Evolutionary conservation across 2,888 invertebrate species (phyloP).

Genomic region (Ischnus inquisitorius): DNA sequence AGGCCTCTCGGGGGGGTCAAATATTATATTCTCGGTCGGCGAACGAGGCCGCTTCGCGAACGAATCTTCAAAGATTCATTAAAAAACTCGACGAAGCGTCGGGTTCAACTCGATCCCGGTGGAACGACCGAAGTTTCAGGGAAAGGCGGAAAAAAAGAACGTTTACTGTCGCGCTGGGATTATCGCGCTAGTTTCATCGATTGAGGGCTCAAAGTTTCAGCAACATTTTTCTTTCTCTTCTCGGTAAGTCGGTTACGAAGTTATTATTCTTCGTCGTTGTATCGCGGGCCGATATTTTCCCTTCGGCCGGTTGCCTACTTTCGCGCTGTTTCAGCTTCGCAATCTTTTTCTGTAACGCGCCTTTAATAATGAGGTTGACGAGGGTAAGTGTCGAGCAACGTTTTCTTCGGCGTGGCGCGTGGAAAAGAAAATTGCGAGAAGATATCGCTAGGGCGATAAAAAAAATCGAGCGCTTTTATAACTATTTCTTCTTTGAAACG

Average conservation of each 20-base stretch:
- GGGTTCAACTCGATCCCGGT: background rate
- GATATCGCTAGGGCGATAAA: background rate
- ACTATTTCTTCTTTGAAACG: background rate
- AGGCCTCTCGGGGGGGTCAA: slow-evolving; percentile 46
- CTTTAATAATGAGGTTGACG: background rate
- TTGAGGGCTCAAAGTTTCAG: background rate
- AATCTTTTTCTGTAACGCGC: slow-evolving; percentile 2
- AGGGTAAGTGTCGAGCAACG: background rate
- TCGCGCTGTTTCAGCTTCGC: background rate
- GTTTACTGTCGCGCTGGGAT: background rate
- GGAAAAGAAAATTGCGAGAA: background rate
- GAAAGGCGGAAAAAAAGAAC: background rate
- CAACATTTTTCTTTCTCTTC: too few relatives aligned
- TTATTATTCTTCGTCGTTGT: background rate
- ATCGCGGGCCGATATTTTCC: background rate
- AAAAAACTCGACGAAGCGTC: background rate
- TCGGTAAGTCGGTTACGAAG: background rate
- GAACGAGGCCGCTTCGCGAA: slow-evolving; percentile 1
- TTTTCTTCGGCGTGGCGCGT: background rate
- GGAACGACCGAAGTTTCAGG: background rate
- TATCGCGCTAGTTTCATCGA: background rate
- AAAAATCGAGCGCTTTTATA: background rate
- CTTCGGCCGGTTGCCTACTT: background rate
- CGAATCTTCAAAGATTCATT: background rate
- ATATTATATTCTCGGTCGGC: slow-evolving; percentile 4